phyloP scores from a whole-genome alignment of 2,113 vertebrate genomes.

The Tylochromis polylepis region DNA sequence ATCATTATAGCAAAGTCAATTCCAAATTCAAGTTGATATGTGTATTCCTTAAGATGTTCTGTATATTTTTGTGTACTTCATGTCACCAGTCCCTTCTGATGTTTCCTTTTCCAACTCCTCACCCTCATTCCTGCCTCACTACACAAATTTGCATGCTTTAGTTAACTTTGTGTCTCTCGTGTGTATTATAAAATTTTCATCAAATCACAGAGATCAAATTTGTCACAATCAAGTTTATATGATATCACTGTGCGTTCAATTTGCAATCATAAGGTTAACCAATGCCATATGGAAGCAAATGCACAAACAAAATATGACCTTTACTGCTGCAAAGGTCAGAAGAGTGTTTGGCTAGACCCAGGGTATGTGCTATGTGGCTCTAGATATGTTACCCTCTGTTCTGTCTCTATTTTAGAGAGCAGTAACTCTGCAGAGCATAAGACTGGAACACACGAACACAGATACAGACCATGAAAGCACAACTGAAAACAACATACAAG shows the following conservation, averaged over 20 bases:
- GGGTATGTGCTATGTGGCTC: background rate
- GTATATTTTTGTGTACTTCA: background rate
- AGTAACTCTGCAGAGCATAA: background rate
- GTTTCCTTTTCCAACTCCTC: background rate
- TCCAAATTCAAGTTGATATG: background rate
- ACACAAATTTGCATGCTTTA: background rate
- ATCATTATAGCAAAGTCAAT: background rate
- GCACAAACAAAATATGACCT: slow-evolving; percentile 29
- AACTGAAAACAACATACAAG: background rate
- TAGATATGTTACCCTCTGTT: background rate
- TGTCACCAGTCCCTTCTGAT: background rate
- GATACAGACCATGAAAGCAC: background rate
- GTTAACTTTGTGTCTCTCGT: background rate
- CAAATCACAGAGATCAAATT: slow-evolving; percentile 13
- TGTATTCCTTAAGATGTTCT: background rate
- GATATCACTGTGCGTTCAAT: slow-evolving; percentile 10
- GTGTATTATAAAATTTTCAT: background rate
- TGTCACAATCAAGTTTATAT: slow-evolving; percentile 3
- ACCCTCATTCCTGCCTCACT: background rate
- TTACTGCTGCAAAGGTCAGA: slow-evolving; percentile 17
- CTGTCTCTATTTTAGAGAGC: background rate
- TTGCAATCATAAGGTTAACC: slow-evolving; percentile 31
- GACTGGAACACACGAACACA: background rate
- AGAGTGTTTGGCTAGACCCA: background rate
- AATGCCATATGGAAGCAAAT: slow-evolving; percentile 13